Conservation (phyloP, 2,888 invertebrate species). For the Drosophila kambysellisi region DNA sequence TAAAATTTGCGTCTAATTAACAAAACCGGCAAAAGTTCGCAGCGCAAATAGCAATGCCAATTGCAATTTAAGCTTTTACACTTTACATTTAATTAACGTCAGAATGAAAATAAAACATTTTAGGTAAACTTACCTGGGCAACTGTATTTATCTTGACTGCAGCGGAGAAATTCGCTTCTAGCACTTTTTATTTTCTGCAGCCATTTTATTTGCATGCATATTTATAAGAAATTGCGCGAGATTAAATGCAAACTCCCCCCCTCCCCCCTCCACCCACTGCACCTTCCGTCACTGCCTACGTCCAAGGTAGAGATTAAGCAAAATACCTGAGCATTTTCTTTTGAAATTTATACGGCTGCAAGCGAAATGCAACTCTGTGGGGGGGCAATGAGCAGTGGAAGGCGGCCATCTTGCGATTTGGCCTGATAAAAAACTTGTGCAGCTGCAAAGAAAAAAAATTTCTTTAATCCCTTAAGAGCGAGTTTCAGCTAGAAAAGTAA, state of each 20-base stretch:
- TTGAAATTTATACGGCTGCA: conserved; percentile 66
- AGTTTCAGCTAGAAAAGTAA: conserved; percentile 10
- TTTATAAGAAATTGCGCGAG: conserved; percentile 70
- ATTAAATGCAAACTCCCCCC: conserved; percentile 56
- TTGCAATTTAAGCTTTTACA: conserved; percentile 51
- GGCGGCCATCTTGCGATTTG: conserved; percentile 32
- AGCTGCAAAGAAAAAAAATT: conserved; percentile 37
- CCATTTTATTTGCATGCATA: conserved; percentile 73
- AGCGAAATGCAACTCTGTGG: conserved; percentile 20
- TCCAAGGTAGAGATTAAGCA: conserved; percentile 46
- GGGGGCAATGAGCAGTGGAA: neutral
- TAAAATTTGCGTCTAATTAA: conserved; percentile 43
- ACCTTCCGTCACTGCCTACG: neutral
- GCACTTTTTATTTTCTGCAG: conserved; percentile 10
- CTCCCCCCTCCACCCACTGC: no score
- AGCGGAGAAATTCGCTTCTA: conserved; percentile 6
- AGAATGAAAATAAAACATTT: conserved; percentile 7
- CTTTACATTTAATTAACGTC: conserved; percentile 72
- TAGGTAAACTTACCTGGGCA: conserved; percentile 17
- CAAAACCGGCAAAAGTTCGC: conserved; percentile 16
- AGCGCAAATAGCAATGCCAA: conserved; percentile 44
- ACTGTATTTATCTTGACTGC: conserved; percentile 48
- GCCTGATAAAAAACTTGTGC: conserved; percentile 45
- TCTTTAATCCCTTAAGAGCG: conserved; percentile 30
- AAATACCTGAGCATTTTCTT: conserved; percentile 54